Conservation (phyloP, 2,113 vertebrate species). For the Cyrtonyx montezumae region DNA sequence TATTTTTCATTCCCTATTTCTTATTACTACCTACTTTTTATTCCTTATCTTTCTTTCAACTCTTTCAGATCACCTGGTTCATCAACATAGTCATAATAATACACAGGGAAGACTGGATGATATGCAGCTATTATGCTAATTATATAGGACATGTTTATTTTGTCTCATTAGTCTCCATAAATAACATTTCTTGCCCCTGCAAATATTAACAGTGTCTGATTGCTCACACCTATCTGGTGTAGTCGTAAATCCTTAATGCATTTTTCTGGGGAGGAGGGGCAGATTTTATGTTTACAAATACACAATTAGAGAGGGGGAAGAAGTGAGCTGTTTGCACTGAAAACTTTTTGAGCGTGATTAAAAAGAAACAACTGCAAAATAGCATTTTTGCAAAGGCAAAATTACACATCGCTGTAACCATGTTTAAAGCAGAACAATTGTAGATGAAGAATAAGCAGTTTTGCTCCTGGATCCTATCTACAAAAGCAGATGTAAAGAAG, state of each 20-base stretch:
- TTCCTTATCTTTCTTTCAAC: not conserved
- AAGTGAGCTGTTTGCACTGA: not conserved
- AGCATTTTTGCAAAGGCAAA: not conserved
- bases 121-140: conserved; percentile 13
- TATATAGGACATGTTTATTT: conserved; percentile 14
- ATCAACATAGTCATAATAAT: conserved; percentile 11
- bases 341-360: not conserved
- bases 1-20: not conserved
- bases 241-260: not conserved
- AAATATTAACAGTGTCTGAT: conserved; percentile 39
- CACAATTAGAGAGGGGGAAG: not conserved
- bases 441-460: not conserved
- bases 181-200: conserved; percentile 21
- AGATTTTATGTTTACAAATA: not conserved
- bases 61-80: conserved; percentile 21
- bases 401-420: not conserved
- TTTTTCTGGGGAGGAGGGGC: not conserved
- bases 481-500: not conserved
- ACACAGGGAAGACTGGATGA: not conserved
- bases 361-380: not conserved
- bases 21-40: not conserved
- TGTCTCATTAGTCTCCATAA: conserved; percentile 29
- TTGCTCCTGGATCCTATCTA: not conserved
- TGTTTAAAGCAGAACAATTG: not conserved
- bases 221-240: not conserved